These are phyloP conservation scores for Selenia dentaria DNA, from an alignment of 2,888 invertebrate genomes.

Conservation along the genomic window DNA sequence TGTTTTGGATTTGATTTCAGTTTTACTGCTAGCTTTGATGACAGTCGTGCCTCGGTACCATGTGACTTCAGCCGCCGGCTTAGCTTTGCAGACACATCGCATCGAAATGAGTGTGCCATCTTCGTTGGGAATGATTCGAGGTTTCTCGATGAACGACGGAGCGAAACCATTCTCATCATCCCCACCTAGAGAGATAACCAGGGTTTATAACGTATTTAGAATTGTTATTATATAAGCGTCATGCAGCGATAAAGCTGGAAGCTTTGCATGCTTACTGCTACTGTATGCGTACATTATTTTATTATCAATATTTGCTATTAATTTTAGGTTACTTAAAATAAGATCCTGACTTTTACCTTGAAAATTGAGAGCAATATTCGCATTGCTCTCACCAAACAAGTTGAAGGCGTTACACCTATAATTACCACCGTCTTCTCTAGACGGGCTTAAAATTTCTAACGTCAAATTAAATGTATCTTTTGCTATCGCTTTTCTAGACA, in stretches of 20 bases:
- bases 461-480: conserved; percentile 96
- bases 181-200: conserved; percentile 87
- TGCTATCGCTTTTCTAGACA: conserved; percentile 94
- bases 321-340: conserved; percentile 38
- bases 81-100: conserved; percentile 98
- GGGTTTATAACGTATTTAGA: conserved; percentile 26
- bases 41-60: conserved; percentile 97
- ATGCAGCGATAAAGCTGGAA: conserved; percentile 75
- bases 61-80: conserved; percentile 96
- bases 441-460: conserved; percentile 97
- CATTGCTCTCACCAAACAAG: conserved; percentile 99
- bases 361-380: conserved; percentile 99
- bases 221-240: conserved; percentile 36
- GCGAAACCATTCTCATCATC: conserved; percentile 97
- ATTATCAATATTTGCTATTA: conserved; percentile 34
- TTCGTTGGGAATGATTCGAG: conserved; percentile 99
- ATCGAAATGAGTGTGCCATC: conserved; percentile 98
- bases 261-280: conserved; percentile 74
- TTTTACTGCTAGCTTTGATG: conserved; percentile 93
- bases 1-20: conserved; percentile 90
- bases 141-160: conserved; percentile 99
- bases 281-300: conserved; percentile 78
- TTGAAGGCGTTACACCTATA: conserved; percentile 99
- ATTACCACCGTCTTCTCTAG: conserved; percentile 98
- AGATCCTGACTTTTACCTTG: conserved; percentile 89